Percentiles rank a stretch among this genome's conserved stretches.
Conservation (phyloP, 1,140 invertebrate species). For the Centruroides sculpturatus region DNA sequence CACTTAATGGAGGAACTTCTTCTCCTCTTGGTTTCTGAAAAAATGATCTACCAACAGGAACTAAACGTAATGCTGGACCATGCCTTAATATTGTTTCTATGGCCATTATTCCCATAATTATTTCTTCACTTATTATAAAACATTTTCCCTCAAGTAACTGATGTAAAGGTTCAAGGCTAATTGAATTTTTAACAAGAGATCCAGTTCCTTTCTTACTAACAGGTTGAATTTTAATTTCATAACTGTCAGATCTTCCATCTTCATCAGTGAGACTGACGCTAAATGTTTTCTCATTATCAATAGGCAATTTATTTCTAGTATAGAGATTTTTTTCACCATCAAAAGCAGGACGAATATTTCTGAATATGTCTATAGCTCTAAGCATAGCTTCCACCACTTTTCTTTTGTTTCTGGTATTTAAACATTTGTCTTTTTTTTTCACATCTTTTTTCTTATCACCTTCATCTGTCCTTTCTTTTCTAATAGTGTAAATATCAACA, state of each 20-base stretch:
- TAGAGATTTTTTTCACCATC: conserved; percentile 12
- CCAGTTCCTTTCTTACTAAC: background rate
- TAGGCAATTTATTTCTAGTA: conserved; percentile 3
- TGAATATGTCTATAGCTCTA: background rate
- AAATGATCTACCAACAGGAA: conserved; percentile 8
- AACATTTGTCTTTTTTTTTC: too few species aligned
- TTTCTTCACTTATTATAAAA: background rate
- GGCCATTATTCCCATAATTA: conserved; percentile 2
- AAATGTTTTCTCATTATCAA: background rate
- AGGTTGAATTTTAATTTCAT: conserved; percentile 4
- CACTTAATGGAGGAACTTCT: background rate
- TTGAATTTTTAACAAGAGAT: background rate
- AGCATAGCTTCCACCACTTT: too few species aligned
- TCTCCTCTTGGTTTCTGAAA: background rate
- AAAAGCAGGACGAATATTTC: conserved; percentile 2
- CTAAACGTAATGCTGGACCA: background rate
- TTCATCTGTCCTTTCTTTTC: background rate
- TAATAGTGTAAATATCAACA: background rate
- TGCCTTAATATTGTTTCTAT: conserved; percentile 2
- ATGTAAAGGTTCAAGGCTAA: background rate
- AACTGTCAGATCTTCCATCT: background rate
- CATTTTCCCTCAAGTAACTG: background rate
- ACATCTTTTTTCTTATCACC: too few species aligned
- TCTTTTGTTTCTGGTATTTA: too few species aligned
- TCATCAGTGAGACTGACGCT: background rate